These are phyloP conservation scores for Euborellia annulipes DNA, from an alignment of 1,140 invertebrate species.

Conservation along the genomic window DNA sequence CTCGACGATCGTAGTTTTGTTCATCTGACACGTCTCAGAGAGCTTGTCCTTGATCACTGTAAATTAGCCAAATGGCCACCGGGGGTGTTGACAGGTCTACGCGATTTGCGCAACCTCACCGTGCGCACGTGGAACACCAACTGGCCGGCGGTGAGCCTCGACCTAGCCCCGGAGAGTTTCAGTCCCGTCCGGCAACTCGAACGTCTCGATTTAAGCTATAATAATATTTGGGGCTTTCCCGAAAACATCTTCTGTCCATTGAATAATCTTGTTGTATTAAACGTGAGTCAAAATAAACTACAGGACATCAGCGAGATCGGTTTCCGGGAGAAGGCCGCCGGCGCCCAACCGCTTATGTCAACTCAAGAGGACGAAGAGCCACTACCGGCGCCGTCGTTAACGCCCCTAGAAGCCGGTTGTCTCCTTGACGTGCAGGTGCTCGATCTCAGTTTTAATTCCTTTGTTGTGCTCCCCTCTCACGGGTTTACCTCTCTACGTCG, in stretches of 20 bases:
- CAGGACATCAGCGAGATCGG: conserved; percentile 69
- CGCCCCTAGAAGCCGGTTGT: conserved; percentile 32
- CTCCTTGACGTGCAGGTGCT: conserved; percentile 62
- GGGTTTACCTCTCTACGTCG: conserved; percentile 61
- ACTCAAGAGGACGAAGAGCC: conserved; percentile 13
- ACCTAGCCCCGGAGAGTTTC: conserved; percentile 58
- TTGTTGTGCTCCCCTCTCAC: conserved; percentile 58
- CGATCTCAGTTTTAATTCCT: conserved; percentile 72
- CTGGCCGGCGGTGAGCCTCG: conserved; percentile 59
- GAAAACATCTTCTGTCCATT: conserved; percentile 69
- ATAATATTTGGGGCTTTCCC: conserved; percentile 77
- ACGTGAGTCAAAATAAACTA: conserved; percentile 68
- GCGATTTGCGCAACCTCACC: conserved; percentile 61
- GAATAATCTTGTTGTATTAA: conserved; percentile 54
- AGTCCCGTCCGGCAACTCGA: conserved; percentile 51
- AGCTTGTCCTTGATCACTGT: conserved; percentile 68
- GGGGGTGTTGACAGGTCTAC: conserved; percentile 52
- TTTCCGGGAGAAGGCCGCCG: conserved; percentile 36
- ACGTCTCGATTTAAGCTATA: conserved; percentile 68
- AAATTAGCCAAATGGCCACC: conserved; percentile 62
- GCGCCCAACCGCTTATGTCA: conserved; percentile 25
- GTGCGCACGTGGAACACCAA: conserved; percentile 62
- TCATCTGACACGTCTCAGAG: conserved; percentile 57
- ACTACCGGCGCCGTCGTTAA: conserved; percentile 6
- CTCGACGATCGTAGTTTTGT: conserved; percentile 61